Base-by-base conservation (phyloP, 2,797 vertebrate species). In the Tarsius wallacei region DNA sequence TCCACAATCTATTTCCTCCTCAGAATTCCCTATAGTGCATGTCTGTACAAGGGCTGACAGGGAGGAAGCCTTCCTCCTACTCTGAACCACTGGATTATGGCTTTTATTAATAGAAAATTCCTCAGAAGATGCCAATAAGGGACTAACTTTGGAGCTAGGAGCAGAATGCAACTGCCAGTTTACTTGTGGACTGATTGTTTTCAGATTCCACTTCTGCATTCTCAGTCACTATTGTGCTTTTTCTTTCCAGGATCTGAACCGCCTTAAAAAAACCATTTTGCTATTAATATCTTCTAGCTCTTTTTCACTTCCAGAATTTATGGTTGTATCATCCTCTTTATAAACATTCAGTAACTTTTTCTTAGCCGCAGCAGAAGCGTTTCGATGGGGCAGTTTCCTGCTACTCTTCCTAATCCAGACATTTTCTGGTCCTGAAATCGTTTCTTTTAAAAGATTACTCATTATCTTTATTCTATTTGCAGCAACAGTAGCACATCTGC, bases 401-500 rank as follows among this genome's bases (percentile, higher is more conserved):
- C 97, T 98, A 57, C 87, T 98, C 74, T 94, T 98, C 96, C 97
- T 97, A 89, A 94, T 91, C 82, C 97, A 94, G 36, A 90, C 94
- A 91, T 93, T 94, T 87, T 98, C 98, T 86, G 98, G 95, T 83
- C 94, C 96, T 96, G 97, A 97, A 80, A 98, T 73, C 8, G 99
- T 99, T 73, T 99, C 99, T 66, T 99, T 99, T 1, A 98, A n/a
- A n/a, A n/a, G 98, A 2, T 96, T 99, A 22, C 99, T 99, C 51
- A 99, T 98, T 55, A 99, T 98, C 97, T 99, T 99, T 89, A 99
- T 99, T 98, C 99, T 99, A 97, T 97, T 99, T 77, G 99, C 99
- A 57, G 99, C 99, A 16, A 99, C 99, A 97, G 99, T 93, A 21
- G 99, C 99, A 0, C 99, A 99, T 95, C 99, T 99, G 91, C 98